Base-by-base conservation (phyloP, 1,140 invertebrate species). In the Araneus ventricosus region DNA sequence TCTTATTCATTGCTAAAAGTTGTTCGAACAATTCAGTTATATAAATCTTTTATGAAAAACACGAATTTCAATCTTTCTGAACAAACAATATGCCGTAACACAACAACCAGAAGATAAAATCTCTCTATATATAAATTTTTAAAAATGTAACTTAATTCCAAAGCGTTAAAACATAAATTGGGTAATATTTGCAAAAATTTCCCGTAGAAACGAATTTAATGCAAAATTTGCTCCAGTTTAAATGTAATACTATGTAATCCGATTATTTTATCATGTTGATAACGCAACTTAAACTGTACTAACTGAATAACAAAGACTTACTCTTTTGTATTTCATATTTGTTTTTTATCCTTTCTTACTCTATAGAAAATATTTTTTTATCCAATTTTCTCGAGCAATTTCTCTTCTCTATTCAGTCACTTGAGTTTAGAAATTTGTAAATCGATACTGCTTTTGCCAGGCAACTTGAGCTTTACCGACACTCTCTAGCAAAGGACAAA, bases 401-500 rank as follows among this genome's bases (percentile, higher is more conserved):
- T 24, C 45, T 82, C 37, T n/a, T 41, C 41, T 52, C 37, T 10
- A 82, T 82, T 82, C 4, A 82, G 45, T 24, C 24, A 22, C 4
- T n/a, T 39, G 30, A 39, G 5, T 82, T 82, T 82, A 82, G 80
- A 82, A 45, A 24, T 75, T 75, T 75, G 14, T 3, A 22, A 82
- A 82, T 82, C 37, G 39, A 82, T 45, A 41, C 34, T 39, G 10
- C 37, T n/a, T 41, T 75, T 82, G 37, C 37, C 10, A n/a, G 4
- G 8, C 39, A n/a, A 17, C 37, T n/a, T 82, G 80, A 3, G n/a
- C 10, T 14, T 1, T 34, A 34, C 30, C 67, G 10, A 37, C 14
- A 27, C 41, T 41, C 80, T 82, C 17, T 41, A 82, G 45, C 37
- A 52, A 82, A 82, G 45, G 80, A 82, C 45, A 82, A 82, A 82